Evolutionary conservation across 2,797 vertebrate genomes (phyloP).

Genomic region (Hippoglossus hippoglossus): DNA sequence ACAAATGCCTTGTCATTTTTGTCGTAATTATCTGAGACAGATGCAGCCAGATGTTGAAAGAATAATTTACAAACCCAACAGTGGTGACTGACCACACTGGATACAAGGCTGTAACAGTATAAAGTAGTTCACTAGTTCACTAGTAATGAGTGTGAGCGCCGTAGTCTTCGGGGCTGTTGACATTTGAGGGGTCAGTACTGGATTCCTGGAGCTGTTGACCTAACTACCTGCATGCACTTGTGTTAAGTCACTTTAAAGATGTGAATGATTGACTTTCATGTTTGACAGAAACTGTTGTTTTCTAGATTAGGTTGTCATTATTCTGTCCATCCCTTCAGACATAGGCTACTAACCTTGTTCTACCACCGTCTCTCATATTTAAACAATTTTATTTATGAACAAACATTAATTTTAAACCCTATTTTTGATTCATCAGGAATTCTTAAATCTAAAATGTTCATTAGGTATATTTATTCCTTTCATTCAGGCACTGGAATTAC

Average conservation of each 20-base stretch:
- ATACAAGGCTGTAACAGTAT: not conserved
- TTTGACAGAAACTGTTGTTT: not conserved
- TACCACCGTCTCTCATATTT: not conserved
- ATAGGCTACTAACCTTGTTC: not conserved
- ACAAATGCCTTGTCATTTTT: not conserved
- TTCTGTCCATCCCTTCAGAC: not conserved
- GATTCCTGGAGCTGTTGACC: not conserved
- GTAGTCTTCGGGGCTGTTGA: not conserved
- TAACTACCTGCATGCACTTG: not conserved
- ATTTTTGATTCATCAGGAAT: too few species aligned
- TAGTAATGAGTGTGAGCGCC: constrained; percentile 7
- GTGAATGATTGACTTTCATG: not conserved
- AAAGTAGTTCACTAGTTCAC: not conserved
- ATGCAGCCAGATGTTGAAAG: not conserved
- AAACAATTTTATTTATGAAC: not conserved
- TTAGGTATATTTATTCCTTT: too few species aligned
- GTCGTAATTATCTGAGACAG: not conserved
- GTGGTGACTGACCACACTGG: not conserved
- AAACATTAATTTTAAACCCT: not conserved
- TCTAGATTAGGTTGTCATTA: not conserved
- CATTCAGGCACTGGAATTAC: too few species aligned
- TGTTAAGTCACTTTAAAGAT: constrained; percentile 10
- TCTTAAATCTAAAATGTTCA: too few species aligned
- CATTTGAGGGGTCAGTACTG: not conserved
- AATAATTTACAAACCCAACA: not conserved